Conservation (phyloP, 2,888 invertebrate genomes). For the Sericinus montela region DNA sequence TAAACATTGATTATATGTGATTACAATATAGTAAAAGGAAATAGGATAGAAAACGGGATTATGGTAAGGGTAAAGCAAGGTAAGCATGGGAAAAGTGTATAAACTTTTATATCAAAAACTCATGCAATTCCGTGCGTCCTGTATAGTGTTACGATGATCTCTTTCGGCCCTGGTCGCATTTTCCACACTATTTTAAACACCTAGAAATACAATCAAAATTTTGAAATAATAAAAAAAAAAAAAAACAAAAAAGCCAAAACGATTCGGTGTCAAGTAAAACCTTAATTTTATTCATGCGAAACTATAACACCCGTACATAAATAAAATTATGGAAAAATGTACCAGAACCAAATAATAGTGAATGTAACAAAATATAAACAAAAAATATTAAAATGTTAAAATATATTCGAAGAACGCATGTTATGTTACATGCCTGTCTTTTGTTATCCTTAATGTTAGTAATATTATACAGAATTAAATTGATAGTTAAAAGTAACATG, state of each 20-base stretch:
- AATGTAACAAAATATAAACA: conserved; percentile 9
- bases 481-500: no score
- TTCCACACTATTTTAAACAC: conserved; percentile 49
- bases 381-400: no score
- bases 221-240: conserved; percentile 37
- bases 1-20: conserved; percentile 3
- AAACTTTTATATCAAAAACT: conserved; percentile 22
- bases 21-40: conserved; percentile 2
- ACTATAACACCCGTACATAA: conserved; percentile 28
- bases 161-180: conserved; percentile 78
- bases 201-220: conserved; percentile 58
- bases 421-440: no score
- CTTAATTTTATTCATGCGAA: conserved; percentile 29
- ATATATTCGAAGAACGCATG: no score
- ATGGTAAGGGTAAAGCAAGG: conserved; percentile 29
- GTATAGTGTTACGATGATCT: conserved; percentile 59
- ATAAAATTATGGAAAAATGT: conserved; percentile 48
- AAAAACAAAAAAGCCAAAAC: conserved; percentile 20
- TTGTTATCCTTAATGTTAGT: no score
- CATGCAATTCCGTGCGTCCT: conserved; percentile 61
- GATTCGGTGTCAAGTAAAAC: not conserved
- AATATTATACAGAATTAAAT: no score
- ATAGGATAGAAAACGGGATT: conserved; percentile 17
- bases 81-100: conserved; percentile 25
- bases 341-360: conserved; percentile 68